Evolutionary conservation across 2,113 vertebrate species (phyloP).

Genomic region (Chaetorhynchus papuensis): DNA sequence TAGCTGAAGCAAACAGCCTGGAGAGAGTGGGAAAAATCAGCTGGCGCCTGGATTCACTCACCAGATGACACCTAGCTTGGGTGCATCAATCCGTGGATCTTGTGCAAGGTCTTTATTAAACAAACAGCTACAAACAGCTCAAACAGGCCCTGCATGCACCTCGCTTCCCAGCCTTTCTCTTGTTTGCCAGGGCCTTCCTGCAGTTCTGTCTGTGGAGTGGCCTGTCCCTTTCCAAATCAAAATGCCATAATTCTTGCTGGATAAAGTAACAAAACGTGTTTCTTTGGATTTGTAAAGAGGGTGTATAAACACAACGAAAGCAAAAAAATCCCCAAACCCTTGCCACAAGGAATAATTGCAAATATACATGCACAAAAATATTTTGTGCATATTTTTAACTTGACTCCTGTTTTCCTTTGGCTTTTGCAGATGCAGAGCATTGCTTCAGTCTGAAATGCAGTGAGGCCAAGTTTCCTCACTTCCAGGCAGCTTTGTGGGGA

Average conservation of each 20-base stretch:
- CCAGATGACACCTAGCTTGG: neutral
- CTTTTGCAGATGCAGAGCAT: neutral
- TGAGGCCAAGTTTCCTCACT: neutral
- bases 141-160: neutral
- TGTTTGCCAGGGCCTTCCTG: neutral
- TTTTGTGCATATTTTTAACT: neutral
- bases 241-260: neutral
- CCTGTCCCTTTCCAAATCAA: neutral
- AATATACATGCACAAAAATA: neutral
- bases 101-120: neutral
- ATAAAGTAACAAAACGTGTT: neutral
- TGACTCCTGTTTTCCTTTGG: neutral
- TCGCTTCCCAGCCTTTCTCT: neutral
- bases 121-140: neutral
- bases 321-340: neutral
- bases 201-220: neutral
- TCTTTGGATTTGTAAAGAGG: neutral
- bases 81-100: neutral
- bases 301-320: neutral
- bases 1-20: accelerated
- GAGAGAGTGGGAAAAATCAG: neutral
- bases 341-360: neutral
- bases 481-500: neutral
- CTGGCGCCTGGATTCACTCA: neutral
- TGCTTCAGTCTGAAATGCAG: neutral